Evolutionary conservation across 2,888 invertebrate genomes (phyloP), one percentile per base, ranked within the genome.

Genomic region (Mythimna albipuncta): DNA sequence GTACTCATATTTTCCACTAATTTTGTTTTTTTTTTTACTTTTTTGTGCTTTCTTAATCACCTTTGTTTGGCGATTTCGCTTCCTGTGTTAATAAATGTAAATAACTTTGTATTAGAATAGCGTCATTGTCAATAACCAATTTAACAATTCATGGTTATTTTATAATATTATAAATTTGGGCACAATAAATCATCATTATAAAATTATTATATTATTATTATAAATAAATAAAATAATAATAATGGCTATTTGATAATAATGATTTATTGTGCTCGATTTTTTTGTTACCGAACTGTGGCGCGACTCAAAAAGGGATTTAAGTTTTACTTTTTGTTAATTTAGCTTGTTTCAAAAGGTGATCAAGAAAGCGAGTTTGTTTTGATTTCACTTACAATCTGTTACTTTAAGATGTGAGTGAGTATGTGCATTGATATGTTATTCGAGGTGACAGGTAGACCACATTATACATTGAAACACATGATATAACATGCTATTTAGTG

Each of bases 1-100:
- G 81, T 87, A 89, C 89, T 88, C 79, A 85, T 81, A 84, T 88
- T 91, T 88, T 88, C 86, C 74, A 90, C 90, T 91, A 91, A 91
- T 91, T 79, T 83, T 66, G 70, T 85, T 81, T 78, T 66, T 79
- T 10, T 83, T 77, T 72, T 64, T 78, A 63, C 16, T 47, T 83
- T 83, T 84, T 82, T 78, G 63, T 52, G 59, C 57, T 79, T 79
- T 86, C 64, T 64, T 76, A 76, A 83, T 85, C 72, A 80, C 79
- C 84, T 79, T 81, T 84, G 72, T 1, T 32, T 47, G 50, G 73
- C 64, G 54, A 73, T 75, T 77, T 77, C 69, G 47, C 16, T 47
- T 47, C 16, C 75, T 79, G 74, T 79, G 44, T 59, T 71, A 47
- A 55, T 47, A 10, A 35, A 5, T 38, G 38, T 41, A 44, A 72